Evolutionary conservation across 30 jellyfish, hydroid and myxozoan species (phyloP).

Genomic region (Aurelia sp.): DNA sequence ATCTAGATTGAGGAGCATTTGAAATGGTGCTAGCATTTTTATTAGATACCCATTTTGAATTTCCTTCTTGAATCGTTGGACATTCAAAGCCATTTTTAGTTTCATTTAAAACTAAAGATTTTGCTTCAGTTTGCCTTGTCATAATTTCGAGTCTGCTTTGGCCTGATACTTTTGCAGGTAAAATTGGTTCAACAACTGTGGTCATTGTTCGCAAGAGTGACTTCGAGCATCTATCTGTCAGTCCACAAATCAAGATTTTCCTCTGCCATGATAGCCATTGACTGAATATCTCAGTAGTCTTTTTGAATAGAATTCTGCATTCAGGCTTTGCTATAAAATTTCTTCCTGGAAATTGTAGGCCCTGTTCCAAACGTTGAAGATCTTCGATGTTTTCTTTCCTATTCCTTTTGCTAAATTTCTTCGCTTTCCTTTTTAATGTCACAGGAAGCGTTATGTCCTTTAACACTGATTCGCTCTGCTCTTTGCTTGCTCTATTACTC

Average conservation of each 20-base stretch:
- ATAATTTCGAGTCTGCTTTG: too few species aligned
- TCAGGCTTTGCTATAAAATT: slow-evolving; percentile 59
- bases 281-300: slow-evolving; percentile 23
- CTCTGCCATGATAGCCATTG: slow-evolving; percentile 81
- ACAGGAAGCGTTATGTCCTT: neutral
- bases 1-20: too few species aligned
- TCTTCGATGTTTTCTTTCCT: neutral
- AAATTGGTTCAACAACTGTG: slow-evolving; percentile 80
- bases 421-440: neutral
- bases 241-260: slow-evolving; percentile 54
- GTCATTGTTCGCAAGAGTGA: slow-evolving; percentile 58
- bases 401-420: neutral
- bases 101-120: too few species aligned
- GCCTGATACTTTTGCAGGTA: slow-evolving; percentile 18
- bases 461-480: neutral
- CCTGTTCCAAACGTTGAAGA: neutral
- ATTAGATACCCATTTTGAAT: too few species aligned
- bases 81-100: too few species aligned
- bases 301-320: slow-evolving; percentile 36
- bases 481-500: neutral
- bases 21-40: too few species aligned
- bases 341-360: neutral
- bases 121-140: too few species aligned
- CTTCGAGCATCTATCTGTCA: slow-evolving; percentile 66
- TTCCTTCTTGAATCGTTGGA: too few species aligned